Evolutionary conservation across 2,113 vertebrate species (phyloP).

Genomic region (Hippolais icterina): DNA sequence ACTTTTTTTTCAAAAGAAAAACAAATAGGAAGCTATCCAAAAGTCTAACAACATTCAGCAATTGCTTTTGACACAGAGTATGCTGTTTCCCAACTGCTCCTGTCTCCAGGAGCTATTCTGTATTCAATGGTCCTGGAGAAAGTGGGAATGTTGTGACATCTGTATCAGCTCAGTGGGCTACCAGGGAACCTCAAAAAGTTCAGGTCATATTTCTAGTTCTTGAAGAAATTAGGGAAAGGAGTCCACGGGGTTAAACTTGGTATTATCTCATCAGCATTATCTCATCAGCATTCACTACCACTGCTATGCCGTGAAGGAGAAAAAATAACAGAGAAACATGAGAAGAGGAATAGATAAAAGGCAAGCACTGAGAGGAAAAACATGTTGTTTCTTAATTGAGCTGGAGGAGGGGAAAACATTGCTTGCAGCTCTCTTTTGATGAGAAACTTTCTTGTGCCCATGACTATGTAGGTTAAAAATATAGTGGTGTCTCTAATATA

Average conservation of each 20-base stretch:
- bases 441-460: slow-evolving; percentile 33
- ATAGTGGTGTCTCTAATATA: neutral
- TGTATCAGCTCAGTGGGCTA: neutral
- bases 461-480: slow-evolving; percentile 37
- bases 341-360: slow-evolving; percentile 67
- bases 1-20: neutral
- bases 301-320: slow-evolving; percentile 5
- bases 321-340: slow-evolving; percentile 60
- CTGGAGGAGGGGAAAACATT: slow-evolving; percentile 17
- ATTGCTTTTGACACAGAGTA: neutral
- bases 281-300: slow-evolving; percentile 62
- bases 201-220: neutral
- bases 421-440: slow-evolving; percentile 24
- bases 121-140: neutral
- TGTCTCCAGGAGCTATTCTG: neutral
- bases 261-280: slow-evolving; percentile 48
- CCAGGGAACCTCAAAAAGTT: neutral
- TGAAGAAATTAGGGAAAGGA: slow-evolving; percentile 29
- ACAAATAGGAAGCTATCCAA: neutral
- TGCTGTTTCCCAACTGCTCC: neutral
- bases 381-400: slow-evolving; percentile 66
- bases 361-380: slow-evolving; percentile 22
- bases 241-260: slow-evolving; percentile 39
- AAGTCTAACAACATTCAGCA: neutral
- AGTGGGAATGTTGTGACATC: neutral